These are phyloP conservation scores for Sinopyrophorus schimmeli DNA, from an alignment of 2,888 invertebrate species.

Conservation along the genomic window DNA sequence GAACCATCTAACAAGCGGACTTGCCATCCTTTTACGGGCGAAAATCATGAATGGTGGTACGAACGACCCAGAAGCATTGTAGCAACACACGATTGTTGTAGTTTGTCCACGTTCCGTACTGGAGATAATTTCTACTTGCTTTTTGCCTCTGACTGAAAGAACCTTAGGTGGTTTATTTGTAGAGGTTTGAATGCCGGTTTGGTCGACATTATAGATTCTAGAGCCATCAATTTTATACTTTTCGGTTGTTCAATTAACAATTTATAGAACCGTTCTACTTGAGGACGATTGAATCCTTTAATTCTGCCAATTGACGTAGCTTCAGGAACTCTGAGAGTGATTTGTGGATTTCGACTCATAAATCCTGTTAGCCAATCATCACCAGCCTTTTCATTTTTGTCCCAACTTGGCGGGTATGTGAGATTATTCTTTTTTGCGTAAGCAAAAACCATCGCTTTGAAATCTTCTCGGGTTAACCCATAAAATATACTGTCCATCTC, in stretches of 20 bases:
- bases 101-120: conserved; percentile 38
- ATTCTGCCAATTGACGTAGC: conserved; percentile 26
- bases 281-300: conserved; percentile 28
- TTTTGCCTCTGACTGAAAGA: conserved; percentile 40
- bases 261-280: conserved; percentile 17
- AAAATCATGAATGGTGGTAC: conserved; percentile 44
- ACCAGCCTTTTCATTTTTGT: conserved; percentile 32
- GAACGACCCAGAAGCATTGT: conserved; percentile 43
- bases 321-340: conserved; percentile 30
- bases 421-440: conserved; percentile 35
- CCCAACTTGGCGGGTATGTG: conserved; percentile 28
- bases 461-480: conserved; percentile 21
- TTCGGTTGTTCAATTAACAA: conserved; percentile 1
- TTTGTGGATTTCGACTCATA: conserved; percentile 32
- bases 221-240: conserved; percentile 13
- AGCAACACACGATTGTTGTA: conserved; percentile 40
- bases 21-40: conserved; percentile 42
- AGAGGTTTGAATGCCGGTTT: conserved; percentile 20
- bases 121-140: conserved; percentile 40
- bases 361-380: conserved; percentile 36
- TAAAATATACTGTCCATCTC: conserved; percentile 15
- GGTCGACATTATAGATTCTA: conserved; percentile 28
- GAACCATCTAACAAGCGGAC: conserved; percentile 40
- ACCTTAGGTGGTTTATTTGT: conserved; percentile 48
- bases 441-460: conserved; percentile 29